A percentile compares a stretch with the other conserved stretches of the same genome.
These are phyloP conservation scores for Microcebus lehilahytsara DNA, from an alignment of 2,113 vertebrate species.

Conservation along the genomic window DNA sequence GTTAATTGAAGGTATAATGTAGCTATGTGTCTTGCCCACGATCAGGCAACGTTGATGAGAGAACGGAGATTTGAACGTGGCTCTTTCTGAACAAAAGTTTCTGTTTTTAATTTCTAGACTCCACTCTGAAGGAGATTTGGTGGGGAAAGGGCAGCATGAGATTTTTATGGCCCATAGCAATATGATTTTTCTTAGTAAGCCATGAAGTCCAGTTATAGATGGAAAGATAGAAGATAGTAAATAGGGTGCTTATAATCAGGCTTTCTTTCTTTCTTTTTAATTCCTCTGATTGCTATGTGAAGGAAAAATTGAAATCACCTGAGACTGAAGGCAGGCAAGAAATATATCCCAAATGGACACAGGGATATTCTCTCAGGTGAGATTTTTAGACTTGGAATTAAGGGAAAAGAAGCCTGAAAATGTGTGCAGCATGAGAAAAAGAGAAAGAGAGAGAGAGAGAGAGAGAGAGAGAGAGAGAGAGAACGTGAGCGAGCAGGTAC, in stretches of 20 bases:
- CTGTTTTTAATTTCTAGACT: background rate
- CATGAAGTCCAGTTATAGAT: background rate
- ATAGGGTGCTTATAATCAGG: background rate
- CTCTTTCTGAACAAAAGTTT: background rate
- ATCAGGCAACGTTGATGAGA: background rate
- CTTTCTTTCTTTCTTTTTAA: background rate
- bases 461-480: background rate
- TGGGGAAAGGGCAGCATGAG: background rate
- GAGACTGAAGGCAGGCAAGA: background rate
- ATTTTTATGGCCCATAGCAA: background rate
- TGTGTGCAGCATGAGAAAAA: background rate
- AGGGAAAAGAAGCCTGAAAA: background rate
- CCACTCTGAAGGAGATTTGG: background rate
- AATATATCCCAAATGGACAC: background rate
- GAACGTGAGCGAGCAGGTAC: rapidly evolving
- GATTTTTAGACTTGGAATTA: background rate
- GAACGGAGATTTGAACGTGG: background rate
- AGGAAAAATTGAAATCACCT: background rate
- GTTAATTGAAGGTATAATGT: background rate
- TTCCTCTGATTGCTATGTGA: background rate
- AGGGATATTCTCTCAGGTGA: background rate
- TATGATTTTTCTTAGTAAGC: background rate
- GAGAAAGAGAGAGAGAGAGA: no score
- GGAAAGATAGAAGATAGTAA: background rate
- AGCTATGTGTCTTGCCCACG: background rate